Percentiles rank a stretch among this genome's conserved stretches.
Conservation (phyloP, 64 coral and sea anemone genomes). For the Montipora foliosa region DNA sequence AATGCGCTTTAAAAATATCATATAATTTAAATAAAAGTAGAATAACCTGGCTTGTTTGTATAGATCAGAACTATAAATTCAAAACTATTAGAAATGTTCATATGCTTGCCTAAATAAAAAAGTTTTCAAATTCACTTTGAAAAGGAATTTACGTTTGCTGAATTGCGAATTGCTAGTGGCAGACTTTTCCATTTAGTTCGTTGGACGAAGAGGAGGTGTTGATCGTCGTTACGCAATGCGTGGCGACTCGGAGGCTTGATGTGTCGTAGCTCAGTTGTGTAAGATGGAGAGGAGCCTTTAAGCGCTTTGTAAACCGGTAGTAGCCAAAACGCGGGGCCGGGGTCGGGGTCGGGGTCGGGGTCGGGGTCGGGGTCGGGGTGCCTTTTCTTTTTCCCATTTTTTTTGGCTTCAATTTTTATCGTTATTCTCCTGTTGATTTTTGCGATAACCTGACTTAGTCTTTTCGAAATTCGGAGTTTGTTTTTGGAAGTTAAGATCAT, state of each 20-base stretch:
- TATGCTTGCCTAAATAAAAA: constrained; percentile 36
- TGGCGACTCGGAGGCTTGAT: constrained; percentile 36
- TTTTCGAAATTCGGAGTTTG: no score
- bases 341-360: no score
- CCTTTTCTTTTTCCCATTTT: no score
- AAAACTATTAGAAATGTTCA: constrained; percentile 48
- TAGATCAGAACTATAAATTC: constrained; percentile 32
- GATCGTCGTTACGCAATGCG: constrained; percentile 39
- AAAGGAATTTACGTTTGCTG: constrained; percentile 28
- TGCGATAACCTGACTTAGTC: no score
- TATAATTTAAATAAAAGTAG: constrained; percentile 43
- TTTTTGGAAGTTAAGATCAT: no score
- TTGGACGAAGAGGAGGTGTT: constrained; percentile 34
- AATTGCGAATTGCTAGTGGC: constrained; percentile 37
- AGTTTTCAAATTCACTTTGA: constrained; percentile 25
- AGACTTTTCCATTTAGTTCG: constrained; percentile 44
- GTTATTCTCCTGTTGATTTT: no score
- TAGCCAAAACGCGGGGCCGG: no score
- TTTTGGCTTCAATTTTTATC: no score
- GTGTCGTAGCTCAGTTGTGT: constrained; percentile 26
- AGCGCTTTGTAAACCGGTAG: constrained; percentile 3
- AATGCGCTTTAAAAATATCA: constrained; percentile 24
- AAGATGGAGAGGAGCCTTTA: constrained; percentile 38
- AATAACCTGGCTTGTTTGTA: constrained; percentile 36
- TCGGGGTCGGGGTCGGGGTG: no score